Evolutionary conservation across 1,140 invertebrate genomes (phyloP).

Genomic region (Drosophila jambulina): DNA sequence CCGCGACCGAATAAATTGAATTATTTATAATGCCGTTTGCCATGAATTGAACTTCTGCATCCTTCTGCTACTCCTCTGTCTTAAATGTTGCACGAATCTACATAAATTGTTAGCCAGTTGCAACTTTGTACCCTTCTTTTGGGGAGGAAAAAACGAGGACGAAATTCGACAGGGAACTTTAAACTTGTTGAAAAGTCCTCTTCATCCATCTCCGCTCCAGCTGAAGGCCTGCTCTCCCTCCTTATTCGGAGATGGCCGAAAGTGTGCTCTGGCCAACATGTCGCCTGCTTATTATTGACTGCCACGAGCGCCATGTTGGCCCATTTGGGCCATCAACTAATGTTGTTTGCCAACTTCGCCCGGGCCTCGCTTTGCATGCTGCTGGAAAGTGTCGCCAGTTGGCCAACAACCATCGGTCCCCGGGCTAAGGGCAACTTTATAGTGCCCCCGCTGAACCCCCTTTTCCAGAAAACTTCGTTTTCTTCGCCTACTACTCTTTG

Average conservation of each 20-base stretch:
- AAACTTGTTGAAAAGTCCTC: conserved; percentile 70
- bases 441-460: conserved; percentile 6
- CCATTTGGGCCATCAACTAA: conserved; percentile 82
- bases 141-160: not conserved
- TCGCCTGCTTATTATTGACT: conserved; percentile 83
- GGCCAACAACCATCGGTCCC: conserved; percentile 42
- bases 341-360: conserved; percentile 79
- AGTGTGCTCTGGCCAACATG: conserved; percentile 78
- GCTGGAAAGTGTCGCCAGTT: conserved; percentile 56
- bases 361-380: conserved; percentile 57
- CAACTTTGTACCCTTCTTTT: conserved; percentile 29
- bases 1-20: not conserved
- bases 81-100: conserved; percentile 71
- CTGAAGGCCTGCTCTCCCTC: conserved; percentile 1
- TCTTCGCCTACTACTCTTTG: conserved; percentile 35
- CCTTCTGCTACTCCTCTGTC: conserved; percentile 35
- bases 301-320: conserved; percentile 78
- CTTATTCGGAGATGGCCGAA: conserved; percentile 41
- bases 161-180: conserved; percentile 58
- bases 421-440: conserved; percentile 50
- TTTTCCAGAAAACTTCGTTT: conserved; percentile 55
- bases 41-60: conserved; percentile 27
- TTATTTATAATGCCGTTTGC: conserved; percentile 31
- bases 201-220: conserved; percentile 21
- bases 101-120: conserved; percentile 60